Conservation (phyloP, 2,113 vertebrate species). For the Epinephelus fuscoguttatus region DNA sequence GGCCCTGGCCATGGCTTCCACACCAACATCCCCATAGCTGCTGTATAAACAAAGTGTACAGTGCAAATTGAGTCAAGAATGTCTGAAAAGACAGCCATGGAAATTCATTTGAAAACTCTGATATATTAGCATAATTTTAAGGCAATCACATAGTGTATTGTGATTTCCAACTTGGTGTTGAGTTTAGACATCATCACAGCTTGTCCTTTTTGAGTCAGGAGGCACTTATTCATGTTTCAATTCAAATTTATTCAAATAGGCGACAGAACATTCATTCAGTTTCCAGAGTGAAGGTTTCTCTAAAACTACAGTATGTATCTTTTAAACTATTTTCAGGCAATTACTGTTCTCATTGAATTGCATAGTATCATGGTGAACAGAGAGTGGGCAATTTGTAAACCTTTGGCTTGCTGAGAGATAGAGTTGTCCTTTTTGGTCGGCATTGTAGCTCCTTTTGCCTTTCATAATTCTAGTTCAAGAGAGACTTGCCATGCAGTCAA, state of each 20-base stretch:
- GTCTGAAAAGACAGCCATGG: not conserved
- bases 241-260: constrained; percentile 30
- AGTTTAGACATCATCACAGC: not conserved
- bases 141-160: not conserved
- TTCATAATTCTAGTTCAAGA: constrained; percentile 77
- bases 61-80: constrained; percentile 1
- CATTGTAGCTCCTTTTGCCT: constrained; percentile 70
- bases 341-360: constrained; percentile 48
- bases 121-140: not conserved
- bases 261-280: not conserved
- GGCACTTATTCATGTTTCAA: constrained; percentile 18
- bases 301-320: constrained; percentile 26
- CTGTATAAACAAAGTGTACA: constrained; percentile 16
- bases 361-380: constrained; percentile 69
- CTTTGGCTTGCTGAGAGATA: constrained; percentile 65
- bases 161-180: not conserved
- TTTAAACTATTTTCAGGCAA: constrained; percentile 47
- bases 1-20: constrained; percentile 17
- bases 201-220: not conserved
- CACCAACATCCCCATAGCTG: constrained; percentile 14
- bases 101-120: not conserved
- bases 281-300: constrained; percentile 17
- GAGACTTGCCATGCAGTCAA: constrained; percentile 77
- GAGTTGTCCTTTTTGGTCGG: constrained; percentile 75
- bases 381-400: constrained; percentile 71